Percentiles rank a stretch among this genome's conserved stretches.
Evolutionary conservation across 2,113 vertebrate genomes (phyloP).

Genomic region (Reinhardtius hippoglossoides): DNA sequence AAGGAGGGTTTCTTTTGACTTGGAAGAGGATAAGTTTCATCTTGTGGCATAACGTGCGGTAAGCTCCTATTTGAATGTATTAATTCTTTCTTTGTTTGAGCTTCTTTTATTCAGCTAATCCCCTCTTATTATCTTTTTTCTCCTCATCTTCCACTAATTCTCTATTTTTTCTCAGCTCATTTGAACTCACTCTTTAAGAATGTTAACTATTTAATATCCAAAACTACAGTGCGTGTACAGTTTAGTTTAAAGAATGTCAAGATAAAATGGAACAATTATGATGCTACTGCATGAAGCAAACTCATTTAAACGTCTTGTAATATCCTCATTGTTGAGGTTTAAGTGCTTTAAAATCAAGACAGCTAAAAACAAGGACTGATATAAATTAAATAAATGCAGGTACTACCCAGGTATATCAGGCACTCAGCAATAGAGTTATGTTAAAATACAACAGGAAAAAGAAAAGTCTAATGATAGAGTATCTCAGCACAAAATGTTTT

Average conservation of each 20-base stretch:
- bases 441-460: no score
- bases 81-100: slow-evolving; percentile 6
- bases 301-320: no score
- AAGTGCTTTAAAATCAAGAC: no score
- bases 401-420: no score
- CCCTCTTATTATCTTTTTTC: not conserved
- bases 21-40: slow-evolving; percentile 30
- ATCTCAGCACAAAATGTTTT: no score
- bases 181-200: not conserved
- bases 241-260: not conserved
- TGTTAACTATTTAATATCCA: not conserved
- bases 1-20: slow-evolving; percentile 38
- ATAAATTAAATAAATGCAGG: no score
- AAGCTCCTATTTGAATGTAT: slow-evolving; percentile 38
- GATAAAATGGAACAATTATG: no score
- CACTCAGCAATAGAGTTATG: no score
- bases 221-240: not conserved
- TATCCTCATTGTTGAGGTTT: no score
- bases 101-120: slow-evolving; percentile 20
- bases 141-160: not conserved
- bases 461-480: no score
- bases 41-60: slow-evolving; percentile 38
- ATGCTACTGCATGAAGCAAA: not conserved
- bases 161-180: not conserved
- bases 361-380: no score